These are phyloP conservation scores for Calephelis nemesis DNA, from an alignment of 1,140 invertebrate genomes.

Conservation along the genomic window DNA sequence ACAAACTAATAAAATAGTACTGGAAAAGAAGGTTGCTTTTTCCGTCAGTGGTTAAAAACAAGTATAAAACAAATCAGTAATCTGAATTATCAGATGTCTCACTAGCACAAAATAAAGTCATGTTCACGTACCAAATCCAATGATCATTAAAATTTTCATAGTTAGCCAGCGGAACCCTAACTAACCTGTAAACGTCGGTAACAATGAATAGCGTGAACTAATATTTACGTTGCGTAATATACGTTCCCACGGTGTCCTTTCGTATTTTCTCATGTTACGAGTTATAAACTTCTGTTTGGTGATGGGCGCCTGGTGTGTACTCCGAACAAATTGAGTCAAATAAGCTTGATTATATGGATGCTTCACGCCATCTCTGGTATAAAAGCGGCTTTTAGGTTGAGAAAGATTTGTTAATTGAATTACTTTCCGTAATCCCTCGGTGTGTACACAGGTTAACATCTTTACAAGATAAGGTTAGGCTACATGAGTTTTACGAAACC, in stretches of 20 bases:
- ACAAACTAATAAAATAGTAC: no score
- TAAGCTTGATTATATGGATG: slow-evolving; percentile 60
- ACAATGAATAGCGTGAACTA: slow-evolving; percentile 54
- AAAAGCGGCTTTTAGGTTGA: slow-evolving; percentile 70
- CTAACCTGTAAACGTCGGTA: slow-evolving; percentile 45
- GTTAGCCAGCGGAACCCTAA: neutral
- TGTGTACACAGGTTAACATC: slow-evolving; percentile 32
- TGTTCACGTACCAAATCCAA: no score
- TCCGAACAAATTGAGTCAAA: slow-evolving; percentile 68
- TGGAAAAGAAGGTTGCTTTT: no score
- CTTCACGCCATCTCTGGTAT: slow-evolving; percentile 33
- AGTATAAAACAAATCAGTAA: no score
- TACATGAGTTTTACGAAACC: slow-evolving; percentile 14
- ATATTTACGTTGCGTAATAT: slow-evolving; percentile 66
- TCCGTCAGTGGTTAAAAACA: no score
- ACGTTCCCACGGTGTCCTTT: slow-evolving; percentile 67
- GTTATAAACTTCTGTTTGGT: slow-evolving; percentile 44
- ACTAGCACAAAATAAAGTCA: no score
- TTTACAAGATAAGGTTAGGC: slow-evolving; percentile 32
- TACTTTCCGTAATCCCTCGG: neutral
- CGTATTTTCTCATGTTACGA: slow-evolving; percentile 56
- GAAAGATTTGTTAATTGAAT: slow-evolving; percentile 65
- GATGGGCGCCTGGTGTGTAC: slow-evolving; percentile 57
- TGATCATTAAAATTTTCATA: no score
- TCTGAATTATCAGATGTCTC: no score